phyloP scores from a whole-genome alignment of 2,797 vertebrate genomes.

The Hippoglossus hippoglossus region DNA sequence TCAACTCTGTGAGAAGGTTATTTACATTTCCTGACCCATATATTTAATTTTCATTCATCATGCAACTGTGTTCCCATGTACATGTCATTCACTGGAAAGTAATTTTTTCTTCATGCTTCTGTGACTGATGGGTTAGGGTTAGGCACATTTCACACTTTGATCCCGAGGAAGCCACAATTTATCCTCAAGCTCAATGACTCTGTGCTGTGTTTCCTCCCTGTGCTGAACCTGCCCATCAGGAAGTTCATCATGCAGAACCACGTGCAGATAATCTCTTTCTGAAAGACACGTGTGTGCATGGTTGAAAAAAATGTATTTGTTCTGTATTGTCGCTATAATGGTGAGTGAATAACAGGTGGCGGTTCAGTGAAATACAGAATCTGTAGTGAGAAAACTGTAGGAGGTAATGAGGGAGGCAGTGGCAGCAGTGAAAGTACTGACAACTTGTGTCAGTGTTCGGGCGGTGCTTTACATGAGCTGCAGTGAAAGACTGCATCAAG shows the following conservation, averaged over 20 bases:
- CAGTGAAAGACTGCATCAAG: not conserved
- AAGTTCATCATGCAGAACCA: not conserved
- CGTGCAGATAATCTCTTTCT: not conserved
- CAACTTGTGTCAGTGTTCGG: constrained; percentile 1
- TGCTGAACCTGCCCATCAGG: not conserved
- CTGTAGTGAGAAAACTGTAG: not conserved
- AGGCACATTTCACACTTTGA: too few relatives aligned
- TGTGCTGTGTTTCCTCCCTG: not conserved
- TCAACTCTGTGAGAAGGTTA: too few relatives aligned
- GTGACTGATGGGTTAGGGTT: too few relatives aligned
- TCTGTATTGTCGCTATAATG: too few relatives aligned
- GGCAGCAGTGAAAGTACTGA: not conserved
- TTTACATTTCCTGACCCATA: too few relatives aligned
- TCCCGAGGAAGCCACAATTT: not conserved
- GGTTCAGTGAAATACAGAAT: not conserved
- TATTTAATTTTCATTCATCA: too few relatives aligned
- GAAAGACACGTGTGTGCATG: not conserved
- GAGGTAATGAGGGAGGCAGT: not conserved
- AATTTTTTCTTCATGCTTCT: too few relatives aligned
- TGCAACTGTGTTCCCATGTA: too few relatives aligned
- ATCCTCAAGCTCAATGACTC: not conserved
- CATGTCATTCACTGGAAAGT: too few relatives aligned
- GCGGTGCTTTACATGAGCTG: not conserved
- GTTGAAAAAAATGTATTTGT: not conserved
- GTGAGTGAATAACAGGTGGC: not conserved